phyloP scores from a whole-genome alignment of 1,140 invertebrate species.

The Brachionus calyciflorus region DNA sequence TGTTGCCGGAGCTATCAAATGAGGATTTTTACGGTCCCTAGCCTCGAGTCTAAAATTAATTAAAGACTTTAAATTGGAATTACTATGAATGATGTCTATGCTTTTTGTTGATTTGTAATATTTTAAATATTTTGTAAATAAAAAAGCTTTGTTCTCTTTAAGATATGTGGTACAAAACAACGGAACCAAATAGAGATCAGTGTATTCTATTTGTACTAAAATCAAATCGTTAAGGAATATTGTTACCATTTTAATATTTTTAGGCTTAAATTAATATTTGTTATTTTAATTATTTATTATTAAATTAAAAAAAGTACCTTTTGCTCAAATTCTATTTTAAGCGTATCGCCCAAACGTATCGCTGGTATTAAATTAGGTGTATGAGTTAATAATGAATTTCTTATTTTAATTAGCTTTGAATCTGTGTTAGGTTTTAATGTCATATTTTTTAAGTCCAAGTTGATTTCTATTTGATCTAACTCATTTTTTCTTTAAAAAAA shows the following conservation, averaged over 20 bases:
- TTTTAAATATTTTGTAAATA: too few species aligned
- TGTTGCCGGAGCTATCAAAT: constrained; percentile 7
- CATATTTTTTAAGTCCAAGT: too few species aligned
- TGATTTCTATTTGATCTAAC: too few species aligned
- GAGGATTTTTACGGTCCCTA: neutral
- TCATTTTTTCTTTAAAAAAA: too few species aligned
- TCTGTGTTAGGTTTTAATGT: too few species aligned
- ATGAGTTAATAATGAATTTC: neutral
- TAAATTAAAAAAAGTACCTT: neutral
- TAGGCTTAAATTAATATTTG: neutral
- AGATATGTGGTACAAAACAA: neutral
- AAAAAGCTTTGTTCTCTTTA: neutral
- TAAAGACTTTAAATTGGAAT: constrained; percentile 9
- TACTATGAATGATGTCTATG: too few species aligned
- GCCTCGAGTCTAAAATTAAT: neutral
- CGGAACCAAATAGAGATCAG: neutral
- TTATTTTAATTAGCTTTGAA: neutral
- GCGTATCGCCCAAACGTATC: neutral
- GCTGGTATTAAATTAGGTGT: neutral
- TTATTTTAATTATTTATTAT: neutral
- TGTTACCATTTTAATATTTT: neutral
- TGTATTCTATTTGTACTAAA: neutral
- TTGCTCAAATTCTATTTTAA: neutral
- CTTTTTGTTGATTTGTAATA: too few species aligned
- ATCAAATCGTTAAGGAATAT: neutral